These are phyloP conservation scores for Tolmerus cingulatus DNA, from an alignment of 2,888 invertebrate species.

Conservation along the genomic window DNA sequence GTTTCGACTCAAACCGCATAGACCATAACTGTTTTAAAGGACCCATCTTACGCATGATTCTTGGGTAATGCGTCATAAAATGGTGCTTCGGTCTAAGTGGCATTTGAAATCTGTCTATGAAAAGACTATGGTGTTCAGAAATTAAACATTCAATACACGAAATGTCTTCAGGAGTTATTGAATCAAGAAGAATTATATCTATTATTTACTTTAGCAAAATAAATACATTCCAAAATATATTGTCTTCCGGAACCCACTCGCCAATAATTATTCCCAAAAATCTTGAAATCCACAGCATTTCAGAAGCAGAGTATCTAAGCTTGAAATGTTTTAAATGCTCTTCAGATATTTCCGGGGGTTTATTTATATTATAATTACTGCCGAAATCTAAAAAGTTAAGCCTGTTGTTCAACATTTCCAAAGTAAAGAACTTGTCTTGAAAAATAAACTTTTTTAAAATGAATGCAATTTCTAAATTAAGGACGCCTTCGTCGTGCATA, in stretches of 20 bases:
- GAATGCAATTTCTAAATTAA: conserved; percentile 24
- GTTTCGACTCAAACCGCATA: conserved; percentile 3
- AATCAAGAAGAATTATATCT: too few species aligned
- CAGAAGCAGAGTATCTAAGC: conserved; percentile 36
- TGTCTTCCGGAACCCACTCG: neutral
- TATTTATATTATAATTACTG: too few species aligned
- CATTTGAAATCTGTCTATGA: neutral
- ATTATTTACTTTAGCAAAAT: neutral
- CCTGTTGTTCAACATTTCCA: conserved; percentile 29
- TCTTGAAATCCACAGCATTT: conserved; percentile 38
- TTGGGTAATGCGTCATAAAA: conserved; percentile 13
- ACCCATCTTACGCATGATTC: conserved; percentile 47
- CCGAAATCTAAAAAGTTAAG: neutral
- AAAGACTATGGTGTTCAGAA: too few species aligned
- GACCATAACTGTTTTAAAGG: conserved; percentile 45
- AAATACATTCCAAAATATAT: neutral
- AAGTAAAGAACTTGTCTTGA: conserved; percentile 37
- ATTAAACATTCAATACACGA: too few species aligned
- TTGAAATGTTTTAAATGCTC: neutral
- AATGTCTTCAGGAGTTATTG: too few species aligned
- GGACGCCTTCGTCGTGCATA: conserved; percentile 40
- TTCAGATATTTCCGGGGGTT: too few species aligned
- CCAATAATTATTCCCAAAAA: conserved; percentile 25
- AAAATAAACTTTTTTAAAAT: conserved; percentile 29
- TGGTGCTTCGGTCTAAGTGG: conserved; percentile 24